These are phyloP conservation scores for Leistus spinibarbis DNA, from an alignment of 2,888 invertebrate species.

Conservation along the genomic window DNA sequence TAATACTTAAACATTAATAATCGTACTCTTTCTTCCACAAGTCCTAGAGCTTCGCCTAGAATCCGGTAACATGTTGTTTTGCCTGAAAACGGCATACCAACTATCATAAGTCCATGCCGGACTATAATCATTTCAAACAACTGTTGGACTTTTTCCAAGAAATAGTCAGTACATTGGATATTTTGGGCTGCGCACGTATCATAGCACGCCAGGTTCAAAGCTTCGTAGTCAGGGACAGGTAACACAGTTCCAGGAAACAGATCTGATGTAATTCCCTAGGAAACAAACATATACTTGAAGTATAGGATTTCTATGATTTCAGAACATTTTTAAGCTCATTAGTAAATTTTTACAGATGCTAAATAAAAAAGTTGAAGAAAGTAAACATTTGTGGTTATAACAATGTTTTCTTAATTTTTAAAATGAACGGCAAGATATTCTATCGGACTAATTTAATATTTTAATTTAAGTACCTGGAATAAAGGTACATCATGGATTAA, in stretches of 20 bases:
- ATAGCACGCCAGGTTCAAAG: constrained; percentile 67
- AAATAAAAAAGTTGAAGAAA: not conserved
- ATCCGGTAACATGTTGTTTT: constrained; percentile 86
- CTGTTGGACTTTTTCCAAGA: constrained; percentile 87
- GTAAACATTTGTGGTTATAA: too few relatives aligned
- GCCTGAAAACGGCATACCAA: constrained; percentile 90
- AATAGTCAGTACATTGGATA: constrained; percentile 82
- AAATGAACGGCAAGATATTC: too few relatives aligned
- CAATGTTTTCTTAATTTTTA: too few relatives aligned
- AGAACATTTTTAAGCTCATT: constrained; percentile 18
- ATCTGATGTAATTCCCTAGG: constrained; percentile 88
- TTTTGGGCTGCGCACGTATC: constrained; percentile 75
- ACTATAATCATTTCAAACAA: constrained; percentile 96
- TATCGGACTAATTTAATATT: constrained; percentile 2
- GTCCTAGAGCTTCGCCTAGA: constrained; percentile 79
- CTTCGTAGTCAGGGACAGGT: constrained; percentile 78
- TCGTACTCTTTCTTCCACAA: constrained; percentile 73
- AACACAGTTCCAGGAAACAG: constrained; percentile 86
- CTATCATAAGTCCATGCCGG: constrained; percentile 92
- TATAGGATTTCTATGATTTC: not conserved
- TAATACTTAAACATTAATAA: constrained; percentile 19
- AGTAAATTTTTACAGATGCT: not conserved
- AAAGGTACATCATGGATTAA: constrained; percentile 86
- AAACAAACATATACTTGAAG: not conserved
- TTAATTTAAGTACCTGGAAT: constrained; percentile 75